These are phyloP conservation scores for Neodiprion pinetum DNA, from an alignment of 1,140 invertebrate species.

Conservation along the genomic window DNA sequence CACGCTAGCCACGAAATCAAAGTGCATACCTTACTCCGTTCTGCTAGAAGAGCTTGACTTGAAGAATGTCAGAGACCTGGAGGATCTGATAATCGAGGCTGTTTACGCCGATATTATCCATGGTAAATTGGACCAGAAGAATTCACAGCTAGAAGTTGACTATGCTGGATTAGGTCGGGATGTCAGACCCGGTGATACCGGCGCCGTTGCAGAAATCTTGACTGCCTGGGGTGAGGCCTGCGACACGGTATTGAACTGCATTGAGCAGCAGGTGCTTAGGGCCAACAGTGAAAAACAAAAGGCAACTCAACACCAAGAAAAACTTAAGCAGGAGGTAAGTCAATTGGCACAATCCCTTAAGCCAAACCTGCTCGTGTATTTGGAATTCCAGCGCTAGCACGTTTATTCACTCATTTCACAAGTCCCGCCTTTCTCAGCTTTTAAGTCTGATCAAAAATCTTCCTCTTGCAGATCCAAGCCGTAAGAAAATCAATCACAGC, in stretches of 20 bases:
- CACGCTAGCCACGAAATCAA: constrained; percentile 89
- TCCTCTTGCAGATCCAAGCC: constrained; percentile 44
- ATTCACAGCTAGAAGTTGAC: constrained; percentile 91
- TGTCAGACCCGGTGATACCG: constrained; percentile 81
- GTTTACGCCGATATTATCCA: constrained; percentile 97
- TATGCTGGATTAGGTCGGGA: constrained; percentile 90
- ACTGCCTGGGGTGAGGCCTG: constrained; percentile 92
- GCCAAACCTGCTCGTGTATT: too few species aligned
- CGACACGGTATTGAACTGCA: constrained; percentile 84
- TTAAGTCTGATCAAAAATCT: too few species aligned
- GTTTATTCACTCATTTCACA: too few species aligned
- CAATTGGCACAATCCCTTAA: background rate
- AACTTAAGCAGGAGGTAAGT: constrained; percentile 85
- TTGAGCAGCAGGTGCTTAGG: constrained; percentile 87
- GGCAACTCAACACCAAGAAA: constrained; percentile 80
- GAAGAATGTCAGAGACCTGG: constrained; percentile 90
- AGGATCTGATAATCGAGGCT: constrained; percentile 97
- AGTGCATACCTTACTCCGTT: constrained; percentile 89
- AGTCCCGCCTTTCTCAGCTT: too few species aligned
- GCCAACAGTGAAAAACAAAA: constrained; percentile 88
- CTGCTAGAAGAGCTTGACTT: constrained; percentile 89
- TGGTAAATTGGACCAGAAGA: constrained; percentile 95
- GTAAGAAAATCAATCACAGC: constrained; percentile 52
- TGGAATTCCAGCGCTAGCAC: too few species aligned
- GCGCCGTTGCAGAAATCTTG: constrained; percentile 79